Evolutionary conservation across 2,113 vertebrate genomes (phyloP), one percentile per base, ranked within the genome.

Genomic region (Myiagra hebetior): DNA sequence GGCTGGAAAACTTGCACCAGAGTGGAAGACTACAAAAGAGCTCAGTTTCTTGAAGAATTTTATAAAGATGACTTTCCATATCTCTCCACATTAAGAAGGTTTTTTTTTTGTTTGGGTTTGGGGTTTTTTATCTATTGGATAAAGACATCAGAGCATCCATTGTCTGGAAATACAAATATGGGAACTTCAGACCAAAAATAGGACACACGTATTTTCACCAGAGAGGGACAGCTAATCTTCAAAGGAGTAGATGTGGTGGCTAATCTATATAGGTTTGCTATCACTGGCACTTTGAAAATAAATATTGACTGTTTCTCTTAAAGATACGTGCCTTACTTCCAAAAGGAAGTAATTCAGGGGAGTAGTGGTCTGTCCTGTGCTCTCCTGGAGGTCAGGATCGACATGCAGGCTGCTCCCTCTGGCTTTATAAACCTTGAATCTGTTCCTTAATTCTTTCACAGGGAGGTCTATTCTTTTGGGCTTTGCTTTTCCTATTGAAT

Each of bases 401-500:
- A 68, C 0, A 0, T 35, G 28, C 41, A 82, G 27, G 30, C 84
- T 89, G 56, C 44, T 93, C 49, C 49, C 39, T 85, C 65, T 93
- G 77, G n/a, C 81, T 96, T 91, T 87, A 57, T 53, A 89, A 94
- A 82, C 84, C 53, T 84, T 85, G 87, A 93, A 91, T 95, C 68
- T 49, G 60, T 87, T 95, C 76, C 56, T 89, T 89, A 95, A 87
- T 95, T 93, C 84, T 93, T 93, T 86, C 74, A 30, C 5, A 6
- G 60, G 85, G 87, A 94, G 65, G 46, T 85, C 65, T 94, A 84
- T 89, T 79, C 82, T 84, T 96, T 87, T 72, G 83, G 85, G 60
- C 41, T 64, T 95, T 92, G 80, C 60, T 95, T 95, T 81, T 91
- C 64, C 73, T 95, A 87, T 93, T 91, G 86, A 97, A 86, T 94